phyloP scores from a whole-genome alignment of 2,888 invertebrate species.

The Hemithea aestivaria region DNA sequence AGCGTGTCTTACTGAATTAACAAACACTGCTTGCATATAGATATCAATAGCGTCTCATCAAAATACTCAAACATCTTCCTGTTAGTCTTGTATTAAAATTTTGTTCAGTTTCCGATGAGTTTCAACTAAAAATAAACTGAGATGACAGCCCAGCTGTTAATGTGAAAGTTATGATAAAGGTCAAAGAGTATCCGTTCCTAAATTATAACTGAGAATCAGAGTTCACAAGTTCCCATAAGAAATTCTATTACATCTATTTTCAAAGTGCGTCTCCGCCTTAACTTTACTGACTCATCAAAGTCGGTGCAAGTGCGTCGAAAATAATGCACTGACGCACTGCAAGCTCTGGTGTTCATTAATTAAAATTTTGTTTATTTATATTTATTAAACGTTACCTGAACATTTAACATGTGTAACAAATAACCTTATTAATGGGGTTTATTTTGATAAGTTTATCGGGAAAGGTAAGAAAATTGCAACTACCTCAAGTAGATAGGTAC shows the following conservation, averaged over 20 bases:
- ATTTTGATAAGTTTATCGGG: too few species aligned
- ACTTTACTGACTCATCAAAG: conserved; percentile 60
- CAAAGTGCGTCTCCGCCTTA: conserved; percentile 49
- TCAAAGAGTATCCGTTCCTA: conserved; percentile 16
- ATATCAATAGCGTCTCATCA: too few species aligned
- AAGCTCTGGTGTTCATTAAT: conserved; percentile 21
- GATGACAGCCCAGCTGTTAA: conserved; percentile 22
- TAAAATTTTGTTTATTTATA: conserved; percentile 15
- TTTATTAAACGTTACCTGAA: conserved; percentile 19
- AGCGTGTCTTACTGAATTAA: too few species aligned
- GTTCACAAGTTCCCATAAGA: conserved; percentile 25
- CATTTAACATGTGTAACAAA: conserved; percentile 6
- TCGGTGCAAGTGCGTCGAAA: conserved; percentile 45
- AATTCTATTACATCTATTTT: conserved; percentile 14
- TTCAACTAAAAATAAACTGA: conserved; percentile 17
- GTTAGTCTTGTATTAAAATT: too few species aligned
- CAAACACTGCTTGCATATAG: too few species aligned
- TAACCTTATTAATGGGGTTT: too few species aligned
- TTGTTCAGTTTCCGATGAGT: too few species aligned
- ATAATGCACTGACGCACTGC: conserved; percentile 62
- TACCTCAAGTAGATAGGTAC: too few species aligned
- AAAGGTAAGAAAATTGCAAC: too few species aligned
- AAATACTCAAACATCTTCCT: too few species aligned
- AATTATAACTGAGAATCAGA: conserved; percentile 30
- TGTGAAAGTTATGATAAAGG: conserved; percentile 28